Percentiles rank a stretch among this genome's conserved stretches.
phyloP scores from a whole-genome alignment of 2,113 vertebrate species.

The Bubo blakistoni region DNA sequence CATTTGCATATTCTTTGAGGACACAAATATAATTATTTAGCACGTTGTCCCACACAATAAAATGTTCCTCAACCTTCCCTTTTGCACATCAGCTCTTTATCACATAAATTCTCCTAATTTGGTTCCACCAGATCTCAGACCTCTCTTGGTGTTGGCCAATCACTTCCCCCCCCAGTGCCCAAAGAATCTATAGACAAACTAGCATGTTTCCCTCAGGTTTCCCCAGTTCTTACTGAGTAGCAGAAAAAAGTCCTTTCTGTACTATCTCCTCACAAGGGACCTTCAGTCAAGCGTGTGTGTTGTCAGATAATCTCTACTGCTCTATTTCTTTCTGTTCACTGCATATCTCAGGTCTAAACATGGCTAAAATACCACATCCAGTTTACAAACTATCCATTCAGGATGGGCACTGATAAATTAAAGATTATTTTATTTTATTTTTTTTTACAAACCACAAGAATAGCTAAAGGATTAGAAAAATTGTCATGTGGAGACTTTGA shows the following conservation, averaged over 20 bases:
- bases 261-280: not conserved
- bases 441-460: not conserved
- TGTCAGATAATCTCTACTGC: not conserved
- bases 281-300: not conserved
- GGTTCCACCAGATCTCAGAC: not conserved
- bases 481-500: not conserved
- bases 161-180: too few species aligned
- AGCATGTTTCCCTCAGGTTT: not conserved
- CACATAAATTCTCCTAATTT: not conserved
- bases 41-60: not conserved
- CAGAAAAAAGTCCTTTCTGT: not conserved
- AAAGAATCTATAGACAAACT: not conserved
- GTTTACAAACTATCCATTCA: not conserved
- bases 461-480: not conserved
- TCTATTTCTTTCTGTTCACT: not conserved
- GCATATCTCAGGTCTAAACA: not conserved
- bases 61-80: not conserved
- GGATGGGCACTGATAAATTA: not conserved
- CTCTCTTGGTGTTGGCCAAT: not conserved
- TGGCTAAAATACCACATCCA: not conserved
- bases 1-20: not conserved
- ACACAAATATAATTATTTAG: not conserved
- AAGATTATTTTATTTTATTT: too few species aligned
- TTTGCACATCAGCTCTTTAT: not conserved
- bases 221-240: not conserved